Base-by-base conservation (phyloP, 2,888 invertebrate genomes). In the Nebria salina region DNA sequence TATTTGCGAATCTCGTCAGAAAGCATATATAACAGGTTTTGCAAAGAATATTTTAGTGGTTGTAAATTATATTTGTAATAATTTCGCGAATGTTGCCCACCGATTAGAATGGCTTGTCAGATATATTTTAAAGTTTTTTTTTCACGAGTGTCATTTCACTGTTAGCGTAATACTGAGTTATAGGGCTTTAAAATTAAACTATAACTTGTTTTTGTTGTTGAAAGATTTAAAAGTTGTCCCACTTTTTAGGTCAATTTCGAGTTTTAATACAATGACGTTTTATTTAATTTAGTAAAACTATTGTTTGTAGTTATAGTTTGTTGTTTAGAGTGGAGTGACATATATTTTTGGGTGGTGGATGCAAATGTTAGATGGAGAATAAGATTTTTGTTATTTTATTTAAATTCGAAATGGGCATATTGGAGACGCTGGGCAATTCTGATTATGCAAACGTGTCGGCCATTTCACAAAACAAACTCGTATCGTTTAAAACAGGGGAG, bases 391-490 rank as follows among this genome's bases (percentile, higher is more conserved):
- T 34, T 34, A 5, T 34, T 34, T 34, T 34, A 54, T 54, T 8
- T 54, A 54, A 54, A 54, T 54, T 54, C 8, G 54, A 54, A 20
- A 54, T 54, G 54, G 4, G 54, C 54, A 54, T 54, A 54, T 54
- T 54, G 54, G 54, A 54, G 54, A 11, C 8, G 54, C 54, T 54
- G 54, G 13, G 54, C 54, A 54, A 54, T 54, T 54, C 54, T 54
- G 54, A 54, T 54, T 54, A 54, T 54, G 54, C 54, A 54, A 54
- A 54, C 54, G 54, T 54, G 54, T 41, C 75, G 75, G 75, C 75
- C 70, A 70, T 77, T 77, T 70, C 26, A 43, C 42, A 70, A 77
- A 68, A 77, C 76, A 77, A 77, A 77, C 42, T 66, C 76, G 76
- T 77, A 70, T 70, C 76, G 76, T 77, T 77, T 77, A 54, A 54